Base-by-base conservation (phyloP, 2,888 invertebrate genomes). In the Chymomyza procnemis region DNA sequence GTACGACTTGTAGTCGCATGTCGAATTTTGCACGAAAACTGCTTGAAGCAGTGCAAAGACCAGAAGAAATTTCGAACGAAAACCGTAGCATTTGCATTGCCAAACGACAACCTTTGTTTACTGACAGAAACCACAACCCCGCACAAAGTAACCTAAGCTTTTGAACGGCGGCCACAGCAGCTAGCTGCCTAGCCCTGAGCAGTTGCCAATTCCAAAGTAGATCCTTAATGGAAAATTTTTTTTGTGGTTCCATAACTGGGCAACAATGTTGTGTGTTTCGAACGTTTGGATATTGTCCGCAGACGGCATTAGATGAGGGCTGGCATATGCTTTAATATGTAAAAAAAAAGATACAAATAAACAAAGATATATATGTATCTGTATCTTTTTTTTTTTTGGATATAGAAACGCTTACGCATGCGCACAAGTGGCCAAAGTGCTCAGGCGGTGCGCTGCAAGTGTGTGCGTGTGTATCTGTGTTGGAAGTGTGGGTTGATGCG, bases 401-500 rank as follows among this genome's bases (percentile, higher is more conserved):
- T 63, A 73, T 61, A 62, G 69, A 61, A 75, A 56, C 61, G 46
- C 59, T 47, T 76, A 67, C 76, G 76, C 76, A 60, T 75, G 76
- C 76, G 76, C 76, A 66, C 59, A 73, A 55, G 57, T 66, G 55
- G 64, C 55, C 56, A 64, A 61, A 34, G 47, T 22, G 9, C 34
- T 57, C 58, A 21, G 54, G 6, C 22, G 22, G 22, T 69, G 30
- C 58, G n/a, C 64, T 69, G 30, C 58, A 14, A 64, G 19, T 60
- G 50, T 69, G 50, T 46, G 18, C 22, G 54, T 69, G 48, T 61
- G 21, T 66, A 62, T 57, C 22, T 67, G 55, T 69, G 62, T 64
- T 26, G 22, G 4, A 6, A 63, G 71, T 76, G 61, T 73, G 83
- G 80, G 78, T 76, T 85, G 71, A 64, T 76, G 74, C 77, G 79